phyloP scores from a whole-genome alignment of 2,888 invertebrate species.

The Agrotis clavis region DNA sequence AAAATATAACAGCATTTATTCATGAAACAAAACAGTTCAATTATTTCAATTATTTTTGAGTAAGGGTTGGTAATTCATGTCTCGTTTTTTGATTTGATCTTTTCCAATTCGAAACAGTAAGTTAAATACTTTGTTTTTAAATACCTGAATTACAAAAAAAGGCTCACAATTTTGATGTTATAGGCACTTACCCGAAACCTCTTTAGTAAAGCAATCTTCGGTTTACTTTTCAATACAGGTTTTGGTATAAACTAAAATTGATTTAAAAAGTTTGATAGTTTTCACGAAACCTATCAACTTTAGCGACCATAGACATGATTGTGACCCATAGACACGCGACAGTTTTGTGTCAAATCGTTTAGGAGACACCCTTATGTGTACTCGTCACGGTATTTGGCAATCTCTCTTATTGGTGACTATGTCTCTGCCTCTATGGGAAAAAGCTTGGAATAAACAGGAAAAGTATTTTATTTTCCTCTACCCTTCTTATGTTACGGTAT shows the following conservation, averaged over 20 bases:
- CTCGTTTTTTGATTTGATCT: no score
- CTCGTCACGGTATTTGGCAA: conserved; percentile 46
- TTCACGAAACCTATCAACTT: conserved; percentile 11
- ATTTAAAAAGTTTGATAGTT: background rate
- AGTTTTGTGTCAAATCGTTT: conserved; percentile 42
- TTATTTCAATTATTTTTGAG: no score
- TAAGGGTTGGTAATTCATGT: no score
- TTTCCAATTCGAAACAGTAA: no score
- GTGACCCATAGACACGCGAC: conserved; percentile 3
- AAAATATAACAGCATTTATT: no score
- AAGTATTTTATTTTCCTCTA: conserved; percentile 48
- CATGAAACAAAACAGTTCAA: no score
- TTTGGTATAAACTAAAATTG: conserved; percentile 7
- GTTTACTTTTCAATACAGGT: background rate
- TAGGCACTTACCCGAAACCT: no score
- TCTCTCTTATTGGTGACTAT: conserved; percentile 30
- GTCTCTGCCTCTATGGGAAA: conserved; percentile 9
- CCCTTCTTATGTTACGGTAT: conserved; percentile 38
- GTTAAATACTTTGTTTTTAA: no score
- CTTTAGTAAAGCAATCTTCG: background rate
- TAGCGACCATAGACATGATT: conserved; percentile 1
- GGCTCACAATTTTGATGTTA: no score
- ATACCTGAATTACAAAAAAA: no score
- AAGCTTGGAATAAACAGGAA: conserved; percentile 57
- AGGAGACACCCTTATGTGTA: conserved; percentile 18